A percentile compares a stretch with the other conserved stretches of the same genome.
Evolutionary conservation across 2,797 vertebrate genomes (phyloP).

Genomic region (Pangasius mekongensis): DNA sequence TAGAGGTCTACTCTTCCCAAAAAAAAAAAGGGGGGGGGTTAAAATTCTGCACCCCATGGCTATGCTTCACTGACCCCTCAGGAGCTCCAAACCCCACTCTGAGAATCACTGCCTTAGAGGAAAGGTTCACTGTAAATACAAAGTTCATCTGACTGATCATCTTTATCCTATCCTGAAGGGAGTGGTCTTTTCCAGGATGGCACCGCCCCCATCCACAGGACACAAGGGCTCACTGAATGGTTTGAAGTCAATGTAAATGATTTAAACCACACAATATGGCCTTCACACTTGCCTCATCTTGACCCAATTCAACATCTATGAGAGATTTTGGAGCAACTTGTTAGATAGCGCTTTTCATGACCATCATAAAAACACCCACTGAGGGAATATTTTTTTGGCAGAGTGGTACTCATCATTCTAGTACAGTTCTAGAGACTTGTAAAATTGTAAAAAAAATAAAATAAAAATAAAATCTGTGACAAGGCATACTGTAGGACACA

Average conservation of each 20-base stretch:
- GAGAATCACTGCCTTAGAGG: neutral
- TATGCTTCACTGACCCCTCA: neutral
- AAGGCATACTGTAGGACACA: neutral
- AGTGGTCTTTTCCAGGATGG: neutral
- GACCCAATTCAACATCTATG: neutral
- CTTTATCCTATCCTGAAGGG: neutral
- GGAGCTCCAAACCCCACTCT: neutral
- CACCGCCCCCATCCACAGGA: neutral
- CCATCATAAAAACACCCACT: neutral
- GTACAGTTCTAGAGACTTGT: neutral
- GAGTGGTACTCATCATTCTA: neutral
- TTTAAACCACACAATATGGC: neutral
- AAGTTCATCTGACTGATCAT: neutral
- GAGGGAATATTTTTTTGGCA: neutral
- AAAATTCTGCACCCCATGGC: neutral
- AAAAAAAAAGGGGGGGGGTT: too few species aligned
- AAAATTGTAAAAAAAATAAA: neutral
- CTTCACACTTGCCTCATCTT: neutral
- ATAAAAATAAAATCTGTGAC: neutral
- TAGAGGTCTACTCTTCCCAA: too few species aligned
- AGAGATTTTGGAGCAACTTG: neutral
- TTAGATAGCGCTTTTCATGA: neutral
- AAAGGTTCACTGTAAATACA: neutral
- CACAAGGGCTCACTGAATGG: neutral
- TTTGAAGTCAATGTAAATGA: neutral